These are phyloP conservation scores for Menidia beryllina DNA, from an alignment of 2,113 vertebrate genomes.

Conservation along the genomic window DNA sequence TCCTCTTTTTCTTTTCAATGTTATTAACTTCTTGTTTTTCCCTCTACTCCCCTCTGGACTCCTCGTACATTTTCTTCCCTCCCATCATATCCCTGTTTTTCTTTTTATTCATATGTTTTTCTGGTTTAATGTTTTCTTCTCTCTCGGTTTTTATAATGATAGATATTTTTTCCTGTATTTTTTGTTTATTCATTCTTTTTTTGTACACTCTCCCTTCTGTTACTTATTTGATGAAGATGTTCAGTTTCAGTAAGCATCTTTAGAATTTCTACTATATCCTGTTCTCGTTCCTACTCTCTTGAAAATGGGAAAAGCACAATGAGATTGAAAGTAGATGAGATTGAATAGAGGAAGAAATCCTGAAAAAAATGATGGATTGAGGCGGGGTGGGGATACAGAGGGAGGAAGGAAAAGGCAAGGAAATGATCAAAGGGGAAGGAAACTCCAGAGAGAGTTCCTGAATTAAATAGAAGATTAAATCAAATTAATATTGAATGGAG, in stretches of 20 bases:
- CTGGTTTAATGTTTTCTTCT: slow-evolving; percentile 13
- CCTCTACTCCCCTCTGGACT: slow-evolving; percentile 49
- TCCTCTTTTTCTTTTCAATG: slow-evolving; percentile 20
- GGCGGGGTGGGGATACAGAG: slow-evolving; percentile 10
- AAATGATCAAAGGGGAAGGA: slow-evolving; percentile 70
- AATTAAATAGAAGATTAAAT: slow-evolving; percentile 76
- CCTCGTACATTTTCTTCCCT: slow-evolving; percentile 31
- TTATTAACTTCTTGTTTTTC: slow-evolving; percentile 63
- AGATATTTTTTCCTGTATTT: no score
- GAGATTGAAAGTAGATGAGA: slow-evolving; percentile 59
- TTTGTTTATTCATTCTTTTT: slow-evolving; percentile 9
- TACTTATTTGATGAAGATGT: slow-evolving; percentile 42
- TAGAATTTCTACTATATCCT: slow-evolving; percentile 1
- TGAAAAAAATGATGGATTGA: slow-evolving; percentile 57
- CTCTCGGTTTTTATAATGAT: slow-evolving; percentile 32
- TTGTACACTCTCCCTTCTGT: slow-evolving; percentile 17
- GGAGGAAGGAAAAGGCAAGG: slow-evolving; percentile 31
- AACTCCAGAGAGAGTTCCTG: slow-evolving; percentile 65
- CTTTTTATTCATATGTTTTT: slow-evolving; percentile 18
- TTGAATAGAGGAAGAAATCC: slow-evolving; percentile 64
- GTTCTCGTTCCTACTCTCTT: background rate
- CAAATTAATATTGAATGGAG: slow-evolving; percentile 72
- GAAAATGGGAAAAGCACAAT: slow-evolving; percentile 28
- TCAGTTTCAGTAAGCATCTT: slow-evolving; percentile 32
- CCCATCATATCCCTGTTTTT: slow-evolving; percentile 21